Evolutionary conservation across 1,140 invertebrate genomes (phyloP), one percentile per base, ranked within the genome.

Genomic region (Macrocentrus cingulum): DNA sequence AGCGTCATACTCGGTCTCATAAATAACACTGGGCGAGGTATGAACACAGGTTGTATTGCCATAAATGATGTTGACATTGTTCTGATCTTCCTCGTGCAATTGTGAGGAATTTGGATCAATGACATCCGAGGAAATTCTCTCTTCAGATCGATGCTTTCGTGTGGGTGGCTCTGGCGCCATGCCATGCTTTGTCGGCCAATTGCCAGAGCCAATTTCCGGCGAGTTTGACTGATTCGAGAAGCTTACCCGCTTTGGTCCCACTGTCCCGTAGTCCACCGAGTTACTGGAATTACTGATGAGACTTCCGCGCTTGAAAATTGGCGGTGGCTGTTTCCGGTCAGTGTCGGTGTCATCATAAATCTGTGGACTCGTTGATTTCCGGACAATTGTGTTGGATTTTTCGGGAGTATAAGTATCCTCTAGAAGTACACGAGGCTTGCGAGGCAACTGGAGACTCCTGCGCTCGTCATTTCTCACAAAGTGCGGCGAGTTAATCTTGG

Each of bases 221-320:
- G 55, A 55, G 63, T 56, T 45, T 19, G 67, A 56, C 9, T 74
- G 74, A 49, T 72, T 80, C 0, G 75, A 79, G 58, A 84, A 84
- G 56, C 82, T 84, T 0, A 84, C 82, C 46, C 82, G 74, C 42
- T 83, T 83, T 2, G 75, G 71, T 0, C 70, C 66, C 15, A 65
- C 61, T 2, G 49, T 70, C 4, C 71, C 72, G 23, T 77, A 75
- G 2, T 77, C 75, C 1, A 68, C 58, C 2, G 71, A 66, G 2
- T 68, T 71, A 1, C 58, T 60, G 6, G 59, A 63, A 45, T 61
- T 71, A 2, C 63, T 77, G 52, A 73, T 67, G 36, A 83, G 61
- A 62, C 82, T 84, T 3, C 82, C 82, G 2, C 82, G 64, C 58
- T 82, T 83, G 29, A 84, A 83, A 50, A 83, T 84, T 8, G 82